These are phyloP conservation scores for Sylvia borin DNA, from an alignment of 2,797 vertebrate genomes.

Conservation along the genomic window DNA sequence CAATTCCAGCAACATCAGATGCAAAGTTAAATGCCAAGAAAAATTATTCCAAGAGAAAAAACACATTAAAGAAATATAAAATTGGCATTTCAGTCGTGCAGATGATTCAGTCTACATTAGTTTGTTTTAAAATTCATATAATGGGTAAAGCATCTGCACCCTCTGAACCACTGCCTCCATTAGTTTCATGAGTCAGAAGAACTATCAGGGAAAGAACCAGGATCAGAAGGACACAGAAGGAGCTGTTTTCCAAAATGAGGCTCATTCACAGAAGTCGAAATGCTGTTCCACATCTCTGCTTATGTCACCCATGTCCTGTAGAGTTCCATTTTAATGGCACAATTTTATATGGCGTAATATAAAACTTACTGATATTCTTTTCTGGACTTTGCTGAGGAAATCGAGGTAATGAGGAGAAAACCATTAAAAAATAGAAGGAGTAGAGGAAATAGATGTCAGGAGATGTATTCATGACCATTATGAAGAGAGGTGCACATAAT, in stretches of 20 bases:
- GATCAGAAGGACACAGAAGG: not conserved
- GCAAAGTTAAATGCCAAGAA: not conserved
- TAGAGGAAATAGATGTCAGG: not conserved
- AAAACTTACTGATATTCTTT: not conserved
- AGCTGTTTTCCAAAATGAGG: not conserved
- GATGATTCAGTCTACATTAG: not conserved
- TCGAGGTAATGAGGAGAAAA: not conserved
- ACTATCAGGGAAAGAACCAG: not conserved
- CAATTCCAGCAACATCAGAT: not conserved
- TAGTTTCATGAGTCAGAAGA: not conserved
- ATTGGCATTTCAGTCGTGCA: not conserved
- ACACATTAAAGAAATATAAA: not conserved
- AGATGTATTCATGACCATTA: not conserved
- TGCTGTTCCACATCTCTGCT: not conserved
- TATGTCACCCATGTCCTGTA: rapidly evolving
- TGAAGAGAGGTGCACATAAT: not conserved
- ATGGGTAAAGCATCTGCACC: not conserved
- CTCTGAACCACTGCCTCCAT: not conserved
- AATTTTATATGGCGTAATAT: not conserved
- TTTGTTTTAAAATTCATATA: not conserved
- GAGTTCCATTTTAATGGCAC: not conserved
- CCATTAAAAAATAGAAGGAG: not conserved
- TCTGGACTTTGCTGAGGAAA: not conserved
- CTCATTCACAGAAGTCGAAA: not conserved
- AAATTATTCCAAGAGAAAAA: not conserved